Base-by-base conservation (phyloP, 2,888 invertebrate species). In the Erannis defoliaria region DNA sequence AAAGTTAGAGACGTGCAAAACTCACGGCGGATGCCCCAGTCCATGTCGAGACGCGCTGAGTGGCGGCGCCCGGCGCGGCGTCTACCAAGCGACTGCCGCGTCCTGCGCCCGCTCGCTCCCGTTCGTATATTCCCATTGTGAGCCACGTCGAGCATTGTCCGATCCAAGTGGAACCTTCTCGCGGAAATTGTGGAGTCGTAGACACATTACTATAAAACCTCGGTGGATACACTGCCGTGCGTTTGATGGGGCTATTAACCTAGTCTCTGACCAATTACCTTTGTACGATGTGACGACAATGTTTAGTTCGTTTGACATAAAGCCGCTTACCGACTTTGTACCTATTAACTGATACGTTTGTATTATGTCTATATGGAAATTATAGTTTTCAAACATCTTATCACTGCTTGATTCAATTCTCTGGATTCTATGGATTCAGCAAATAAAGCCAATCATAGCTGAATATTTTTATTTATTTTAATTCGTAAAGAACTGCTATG, bases 11-110 rank as follows among this genome's bases (percentile, higher is more conserved):
- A 70, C 70, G 60, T 67, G 69, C 72, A 67, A 67, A 88, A 93
- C 93, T 93, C 91, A 93, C 93, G 93, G 76, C 92, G 93, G 80
- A 93, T 90, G 88, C 93, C 93, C 93, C 93, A 93, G 84, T 93
- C 92, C 93, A 93, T 93, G 84, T 81, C 86, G 82, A 73, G 71
- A 78, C 76, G 72, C 74, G 75, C 69, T 74, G 57, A 70, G 70
- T 58, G 76, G 80, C 81, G 84, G 82, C 84, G 84, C 89, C 88
- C 89, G 86, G 83, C 87, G 87, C 88, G 86, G 81, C 88, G 89
- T 86, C 87, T 84, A 80, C 84, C 83, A 83, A 77, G 74, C 88
- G 86, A 93, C 92, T 93, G 93, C 89, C 90, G 91, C 87, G 83
- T 85, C 89, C 86, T 86, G 87, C 86, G 80, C 87, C 85, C 87